Evolutionary conservation across 2,888 invertebrate species (phyloP).

Genomic region (Pseudococcus jackbeardsleyi): DNA sequence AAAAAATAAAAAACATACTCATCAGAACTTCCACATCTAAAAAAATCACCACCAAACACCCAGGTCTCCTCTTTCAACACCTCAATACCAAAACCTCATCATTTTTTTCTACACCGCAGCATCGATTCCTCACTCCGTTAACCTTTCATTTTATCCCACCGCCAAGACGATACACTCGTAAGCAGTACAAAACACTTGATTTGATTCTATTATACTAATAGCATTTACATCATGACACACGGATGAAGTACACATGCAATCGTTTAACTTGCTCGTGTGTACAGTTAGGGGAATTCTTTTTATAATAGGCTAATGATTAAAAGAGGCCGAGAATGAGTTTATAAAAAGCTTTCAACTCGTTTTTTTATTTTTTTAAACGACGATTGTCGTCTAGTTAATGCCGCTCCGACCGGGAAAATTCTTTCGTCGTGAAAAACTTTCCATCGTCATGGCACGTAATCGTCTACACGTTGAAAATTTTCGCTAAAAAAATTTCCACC

Average conservation of each 20-base stretch:
- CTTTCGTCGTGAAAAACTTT: not conserved
- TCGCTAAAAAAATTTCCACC: not conserved
- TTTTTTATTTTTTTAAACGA: slow-evolving; percentile 2
- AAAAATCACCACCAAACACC: not conserved
- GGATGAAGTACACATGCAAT: slow-evolving; percentile 21
- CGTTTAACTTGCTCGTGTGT: slow-evolving; percentile 18
- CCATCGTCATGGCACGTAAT: slow-evolving; percentile 3
- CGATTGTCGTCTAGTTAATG: not conserved
- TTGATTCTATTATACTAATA: slow-evolving; percentile 50
- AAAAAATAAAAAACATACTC: too few species aligned
- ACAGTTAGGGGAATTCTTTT: slow-evolving; percentile 38
- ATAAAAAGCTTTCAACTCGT: slow-evolving; percentile 45
- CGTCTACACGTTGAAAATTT: not conserved
- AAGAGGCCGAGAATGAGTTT: slow-evolving; percentile 49
- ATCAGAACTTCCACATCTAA: too few species aligned
- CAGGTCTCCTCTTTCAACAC: not conserved
- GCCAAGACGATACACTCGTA: not conserved
- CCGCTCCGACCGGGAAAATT: not conserved
- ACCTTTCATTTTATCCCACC: not conserved
- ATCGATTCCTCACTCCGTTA: not conserved
- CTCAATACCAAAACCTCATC: not conserved
- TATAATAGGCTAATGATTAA: slow-evolving; percentile 45
- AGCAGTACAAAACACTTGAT: slow-evolving; percentile 42
- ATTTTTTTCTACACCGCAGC: not conserved
- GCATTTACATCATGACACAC: slow-evolving; percentile 25